Conservation (phyloP, 2,113 vertebrate species). For the Isurus oxyrinchus region DNA sequence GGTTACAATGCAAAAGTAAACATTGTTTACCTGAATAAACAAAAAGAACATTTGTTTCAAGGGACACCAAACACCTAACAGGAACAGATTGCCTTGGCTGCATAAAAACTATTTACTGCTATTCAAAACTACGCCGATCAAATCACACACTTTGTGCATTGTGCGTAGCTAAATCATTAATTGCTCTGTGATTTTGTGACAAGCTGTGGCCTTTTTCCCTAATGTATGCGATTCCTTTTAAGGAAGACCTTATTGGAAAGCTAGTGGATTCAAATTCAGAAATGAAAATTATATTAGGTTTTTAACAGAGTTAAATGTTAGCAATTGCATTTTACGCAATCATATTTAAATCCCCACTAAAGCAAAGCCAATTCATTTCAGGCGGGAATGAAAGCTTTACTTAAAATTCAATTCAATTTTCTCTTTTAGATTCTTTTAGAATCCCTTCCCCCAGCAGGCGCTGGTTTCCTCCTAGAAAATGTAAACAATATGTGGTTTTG, state of each 20-base stretch:
- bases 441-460: neutral
- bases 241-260: neutral
- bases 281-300: neutral
- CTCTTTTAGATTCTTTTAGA: neutral
- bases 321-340: neutral
- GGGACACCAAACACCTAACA: neutral
- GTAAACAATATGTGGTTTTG: constrained; percentile 32
- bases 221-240: neutral
- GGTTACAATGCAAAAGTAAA: neutral
- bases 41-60: neutral
- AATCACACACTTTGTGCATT: neutral
- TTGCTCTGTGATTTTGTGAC: neutral
- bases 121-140: neutral
- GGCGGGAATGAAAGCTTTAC: neutral
- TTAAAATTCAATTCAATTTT: neutral
- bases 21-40: neutral
- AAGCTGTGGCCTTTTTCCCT: too few relatives aligned
- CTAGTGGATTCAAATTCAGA: neutral
- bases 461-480: constrained; percentile 13
- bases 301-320: neutral
- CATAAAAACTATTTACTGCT: neutral
- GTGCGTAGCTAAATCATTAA: neutral
- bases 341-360: neutral
- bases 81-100: neutral
- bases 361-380: neutral